Conservation (phyloP, 2,888 invertebrate species). For the Philhelius pedissequus region DNA sequence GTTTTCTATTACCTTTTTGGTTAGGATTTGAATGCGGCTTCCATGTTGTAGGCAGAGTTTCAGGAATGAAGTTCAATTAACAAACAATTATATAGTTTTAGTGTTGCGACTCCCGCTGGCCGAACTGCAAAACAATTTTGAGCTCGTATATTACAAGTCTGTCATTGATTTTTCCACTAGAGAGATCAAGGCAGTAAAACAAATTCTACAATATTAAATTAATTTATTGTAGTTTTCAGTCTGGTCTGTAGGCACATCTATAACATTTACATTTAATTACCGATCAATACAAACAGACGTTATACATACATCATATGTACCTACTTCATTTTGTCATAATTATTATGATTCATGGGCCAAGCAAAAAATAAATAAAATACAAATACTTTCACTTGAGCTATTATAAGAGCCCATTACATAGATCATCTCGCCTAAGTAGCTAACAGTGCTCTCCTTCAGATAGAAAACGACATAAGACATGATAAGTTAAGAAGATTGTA, state of each 20-base stretch:
- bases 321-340: constrained; percentile 18
- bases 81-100: too few relatives aligned
- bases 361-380: constrained; percentile 12
- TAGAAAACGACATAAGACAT: constrained; percentile 8
- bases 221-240: too few relatives aligned
- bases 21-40: too few relatives aligned
- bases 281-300: constrained; percentile 25
- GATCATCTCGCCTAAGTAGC: constrained; percentile 58
- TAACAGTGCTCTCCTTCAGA: constrained; percentile 19
- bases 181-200: too few relatives aligned
- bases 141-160: too few relatives aligned
- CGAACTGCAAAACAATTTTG: too few relatives aligned
- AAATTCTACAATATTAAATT: too few relatives aligned
- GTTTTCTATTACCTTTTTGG: too few relatives aligned
- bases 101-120: too few relatives aligned
- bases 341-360: constrained; percentile 22
- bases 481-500: background rate
- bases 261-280: background rate
- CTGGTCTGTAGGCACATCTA: background rate
- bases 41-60: too few relatives aligned
- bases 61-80: too few relatives aligned
- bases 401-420: constrained; percentile 58
- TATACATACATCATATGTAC: constrained; percentile 11
- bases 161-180: too few relatives aligned
- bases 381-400: constrained; percentile 44